Percentiles rank a stretch among this genome's conserved stretches.
Evolutionary conservation across 2,113 vertebrate species (phyloP).

Genomic region (human): GRCh38 chr5:140538501-140539000

Average conservation of each 20-base stretch:
- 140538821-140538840: constrained; percentile 14
- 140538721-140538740: neutral
- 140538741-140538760: neutral
- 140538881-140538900: constrained; percentile 31
- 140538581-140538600: neutral
- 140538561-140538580: neutral
- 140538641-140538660: constrained; percentile 15
- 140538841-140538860: constrained; percentile 31
- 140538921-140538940: constrained; percentile 98
- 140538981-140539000: constrained; percentile 95
- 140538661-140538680: constrained; percentile 35
- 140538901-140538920: constrained; percentile 85
- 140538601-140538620: constrained; percentile 31
- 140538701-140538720: neutral
- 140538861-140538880: constrained; percentile 43
- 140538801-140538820: constrained; percentile 37
- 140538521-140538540: neutral
- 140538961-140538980: constrained; percentile 96
- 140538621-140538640: constrained; percentile 42
- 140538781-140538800: neutral
- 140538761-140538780: constrained; percentile 35
- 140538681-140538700: constrained; percentile 21
- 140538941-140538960: constrained; percentile 95
- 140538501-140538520: neutral
- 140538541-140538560: neutral